Evolutionary conservation across 2,888 invertebrate species (phyloP).

Genomic region (Macrophya annulata): DNA sequence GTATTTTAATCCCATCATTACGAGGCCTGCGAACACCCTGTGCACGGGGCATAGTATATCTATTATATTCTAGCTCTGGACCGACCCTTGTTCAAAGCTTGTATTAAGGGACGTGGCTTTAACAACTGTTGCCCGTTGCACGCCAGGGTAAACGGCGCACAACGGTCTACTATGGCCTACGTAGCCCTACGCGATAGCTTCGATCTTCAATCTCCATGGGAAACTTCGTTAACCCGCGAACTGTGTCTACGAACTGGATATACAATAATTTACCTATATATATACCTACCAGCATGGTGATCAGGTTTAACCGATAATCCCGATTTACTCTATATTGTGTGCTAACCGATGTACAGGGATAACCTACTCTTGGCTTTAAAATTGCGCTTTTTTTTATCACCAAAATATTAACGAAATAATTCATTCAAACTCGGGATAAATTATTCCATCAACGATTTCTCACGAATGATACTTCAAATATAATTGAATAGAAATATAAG

Average conservation of each 20-base stretch:
- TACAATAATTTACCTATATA: conserved; percentile 15
- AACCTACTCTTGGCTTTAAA: no score
- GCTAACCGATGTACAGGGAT: background rate
- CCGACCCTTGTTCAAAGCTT: conserved; percentile 44
- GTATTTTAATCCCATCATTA: conserved; percentile 54
- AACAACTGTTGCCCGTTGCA: conserved; percentile 48
- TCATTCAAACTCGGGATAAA: no score
- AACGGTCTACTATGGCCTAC: background rate
- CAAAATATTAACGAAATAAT: no score
- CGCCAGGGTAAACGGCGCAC: background rate
- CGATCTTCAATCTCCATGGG: conserved; percentile 49
- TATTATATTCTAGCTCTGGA: conserved; percentile 33
- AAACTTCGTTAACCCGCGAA: conserved; percentile 46
- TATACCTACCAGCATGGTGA: background rate
- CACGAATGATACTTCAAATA: no score
- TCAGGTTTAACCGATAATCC: conserved; percentile 49
- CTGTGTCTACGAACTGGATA: conserved; percentile 43
- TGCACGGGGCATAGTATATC: conserved; percentile 16
- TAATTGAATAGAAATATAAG: no score
- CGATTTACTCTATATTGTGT: background rate
- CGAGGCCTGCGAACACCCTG: conserved; percentile 20
- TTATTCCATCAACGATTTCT: no score
- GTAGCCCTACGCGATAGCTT: background rate
- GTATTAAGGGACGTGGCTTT: conserved; percentile 36
- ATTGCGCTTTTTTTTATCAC: no score